phyloP scores from a whole-genome alignment of 2,797 vertebrate species.

The Synaphobranchus kaupii region DNA sequence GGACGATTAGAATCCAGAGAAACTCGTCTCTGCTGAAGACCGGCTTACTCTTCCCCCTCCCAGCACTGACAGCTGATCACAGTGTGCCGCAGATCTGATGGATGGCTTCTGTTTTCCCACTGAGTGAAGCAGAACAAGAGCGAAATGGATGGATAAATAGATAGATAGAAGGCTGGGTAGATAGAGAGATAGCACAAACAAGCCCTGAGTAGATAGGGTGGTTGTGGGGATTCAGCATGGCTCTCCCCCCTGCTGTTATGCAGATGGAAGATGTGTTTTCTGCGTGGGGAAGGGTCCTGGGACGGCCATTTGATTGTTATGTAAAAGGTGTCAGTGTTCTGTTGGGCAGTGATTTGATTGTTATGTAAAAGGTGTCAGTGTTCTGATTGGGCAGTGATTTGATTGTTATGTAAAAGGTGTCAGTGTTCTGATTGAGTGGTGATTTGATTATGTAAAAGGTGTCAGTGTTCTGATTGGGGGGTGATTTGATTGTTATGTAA shows the following conservation, averaged over 20 bases:
- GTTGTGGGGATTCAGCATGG: not conserved
- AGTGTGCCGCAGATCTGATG: conserved; percentile 56
- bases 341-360: no score
- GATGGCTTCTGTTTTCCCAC: conserved; percentile 57
- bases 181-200: conserved; percentile 44
- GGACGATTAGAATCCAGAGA: conserved; percentile 25
- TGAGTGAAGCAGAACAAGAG: conserved; percentile 56
- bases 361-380: no score
- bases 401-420: no score
- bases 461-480: no score
- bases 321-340: no score
- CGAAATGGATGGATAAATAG: conserved; percentile 44
- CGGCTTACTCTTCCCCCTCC: not conserved
- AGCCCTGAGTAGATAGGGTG: conserved; percentile 36
- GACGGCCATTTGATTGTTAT: no score
- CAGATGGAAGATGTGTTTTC: conserved; percentile 22
- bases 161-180: conserved; percentile 35
- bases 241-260: not conserved
- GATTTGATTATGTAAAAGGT: no score
- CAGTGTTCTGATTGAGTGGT: no score
- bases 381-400: no score
- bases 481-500: no score
- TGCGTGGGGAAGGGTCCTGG: conserved; percentile 14
- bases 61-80: conserved; percentile 44
- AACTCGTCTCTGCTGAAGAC: conserved; percentile 15